Evolutionary conservation across 2,888 invertebrate species (phyloP).

Genomic region (Tetanocera ferruginea): DNA sequence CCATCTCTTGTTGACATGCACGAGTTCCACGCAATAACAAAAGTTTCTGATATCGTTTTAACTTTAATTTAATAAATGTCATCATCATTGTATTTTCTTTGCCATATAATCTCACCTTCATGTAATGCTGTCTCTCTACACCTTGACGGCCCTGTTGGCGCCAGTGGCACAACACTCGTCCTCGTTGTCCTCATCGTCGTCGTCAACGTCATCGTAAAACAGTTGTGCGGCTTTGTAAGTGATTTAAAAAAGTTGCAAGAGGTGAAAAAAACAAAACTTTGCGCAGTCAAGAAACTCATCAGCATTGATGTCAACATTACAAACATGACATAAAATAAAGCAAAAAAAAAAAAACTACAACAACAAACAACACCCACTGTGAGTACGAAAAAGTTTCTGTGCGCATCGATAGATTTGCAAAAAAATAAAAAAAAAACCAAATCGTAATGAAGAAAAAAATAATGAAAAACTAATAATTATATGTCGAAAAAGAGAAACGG

Average conservation of each 20-base stretch:
- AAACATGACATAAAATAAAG: no score
- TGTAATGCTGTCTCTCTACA: no score
- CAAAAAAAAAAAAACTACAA: no score
- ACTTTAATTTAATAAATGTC: slow-evolving; percentile 17
- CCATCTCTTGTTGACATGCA: no score
- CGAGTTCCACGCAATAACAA: not conserved
- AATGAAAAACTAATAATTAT: not conserved
- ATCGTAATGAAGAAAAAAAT: no score
- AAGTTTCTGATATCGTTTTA: slow-evolving; percentile 1
- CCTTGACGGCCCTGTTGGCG: no score
- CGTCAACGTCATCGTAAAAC: no score
- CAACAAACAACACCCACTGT: no score
- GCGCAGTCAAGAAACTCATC: not conserved
- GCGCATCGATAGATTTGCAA: not conserved
- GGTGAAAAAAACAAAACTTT: not conserved
- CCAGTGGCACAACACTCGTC: no score
- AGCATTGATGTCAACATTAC: not conserved
- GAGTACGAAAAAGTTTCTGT: not conserved
- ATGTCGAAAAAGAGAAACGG: not conserved
- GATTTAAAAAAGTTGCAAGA: not conserved
- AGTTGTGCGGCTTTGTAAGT: not conserved
- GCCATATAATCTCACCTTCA: no score
- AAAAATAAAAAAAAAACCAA: not conserved
- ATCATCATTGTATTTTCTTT: slow-evolving; percentile 5
- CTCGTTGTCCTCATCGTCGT: no score